Percentiles rank a stretch among this genome's conserved stretches.
phyloP scores from a whole-genome alignment of 1,140 invertebrate species.

The Drosophila kikkawai region DNA sequence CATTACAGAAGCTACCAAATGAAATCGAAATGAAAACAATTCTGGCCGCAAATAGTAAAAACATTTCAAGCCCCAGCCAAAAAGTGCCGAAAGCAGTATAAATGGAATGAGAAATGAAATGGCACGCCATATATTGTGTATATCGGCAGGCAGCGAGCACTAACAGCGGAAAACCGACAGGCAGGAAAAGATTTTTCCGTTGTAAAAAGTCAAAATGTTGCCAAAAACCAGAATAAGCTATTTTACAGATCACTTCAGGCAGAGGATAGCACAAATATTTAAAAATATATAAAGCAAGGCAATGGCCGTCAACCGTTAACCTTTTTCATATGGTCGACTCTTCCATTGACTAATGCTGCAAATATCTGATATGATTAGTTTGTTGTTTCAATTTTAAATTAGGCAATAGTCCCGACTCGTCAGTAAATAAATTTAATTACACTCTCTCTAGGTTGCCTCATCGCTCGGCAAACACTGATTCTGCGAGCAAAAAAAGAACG shows the following conservation, averaged over 20 bases:
- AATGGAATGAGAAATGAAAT: conserved; percentile 69
- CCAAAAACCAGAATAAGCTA: conserved; percentile 51
- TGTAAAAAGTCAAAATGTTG: conserved; percentile 66
- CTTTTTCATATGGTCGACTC: conserved; percentile 35
- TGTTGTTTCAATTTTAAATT: conserved; percentile 49
- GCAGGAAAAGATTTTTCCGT: conserved; percentile 71
- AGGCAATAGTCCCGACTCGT: conserved; percentile 42
- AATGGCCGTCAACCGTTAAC: conserved; percentile 18
- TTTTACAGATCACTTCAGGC: conserved; percentile 1
- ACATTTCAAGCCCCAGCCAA: conserved; percentile 52
- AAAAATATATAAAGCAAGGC: conserved; percentile 18
- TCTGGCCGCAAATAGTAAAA: conserved; percentile 60
- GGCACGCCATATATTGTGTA: conserved; percentile 56
- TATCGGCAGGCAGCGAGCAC: conserved; percentile 34
- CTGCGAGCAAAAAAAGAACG: conserved; percentile 16
- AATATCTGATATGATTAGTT: conserved; percentile 56
- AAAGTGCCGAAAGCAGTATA: conserved; percentile 51
- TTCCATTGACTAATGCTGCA: conserved; percentile 64
- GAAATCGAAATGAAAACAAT: conserved; percentile 56
- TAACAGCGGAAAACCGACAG: conserved; percentile 32
- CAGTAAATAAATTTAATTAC: conserved; percentile 80
- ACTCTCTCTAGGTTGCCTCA: conserved; percentile 51
- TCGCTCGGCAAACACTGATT: conserved; percentile 32
- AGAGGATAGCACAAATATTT: background rate
- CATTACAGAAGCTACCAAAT: conserved; percentile 33